These are phyloP conservation scores for Troides oblongomaculatus DNA, from an alignment of 2,888 invertebrate genomes.

Conservation along the genomic window DNA sequence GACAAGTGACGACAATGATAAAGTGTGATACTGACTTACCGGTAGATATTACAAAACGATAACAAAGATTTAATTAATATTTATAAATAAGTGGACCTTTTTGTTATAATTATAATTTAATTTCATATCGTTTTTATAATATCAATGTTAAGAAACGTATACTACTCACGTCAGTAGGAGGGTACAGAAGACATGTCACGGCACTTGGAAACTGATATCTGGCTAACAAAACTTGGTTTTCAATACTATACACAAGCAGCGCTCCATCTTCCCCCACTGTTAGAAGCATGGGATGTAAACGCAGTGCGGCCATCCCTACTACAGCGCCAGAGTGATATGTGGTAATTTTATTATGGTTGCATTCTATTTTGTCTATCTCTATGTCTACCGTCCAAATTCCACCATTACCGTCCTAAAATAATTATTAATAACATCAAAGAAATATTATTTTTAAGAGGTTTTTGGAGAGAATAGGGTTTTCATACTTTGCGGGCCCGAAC, in stretches of 20 bases:
- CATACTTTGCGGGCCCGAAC: no score
- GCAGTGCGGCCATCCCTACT: constrained; percentile 83
- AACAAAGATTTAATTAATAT: no score
- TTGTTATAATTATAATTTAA: no score
- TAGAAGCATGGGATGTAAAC: constrained; percentile 84
- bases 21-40: no score
- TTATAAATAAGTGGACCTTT: no score
- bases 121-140: background rate
- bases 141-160: background rate
- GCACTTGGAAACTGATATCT: constrained; percentile 76
- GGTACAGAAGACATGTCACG: constrained; percentile 84
- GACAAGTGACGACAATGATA: no score
- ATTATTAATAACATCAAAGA: constrained; percentile 14
- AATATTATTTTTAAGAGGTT: background rate
- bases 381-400: constrained; percentile 81
- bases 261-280: constrained; percentile 87
- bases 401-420: constrained; percentile 88
- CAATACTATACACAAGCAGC: constrained; percentile 86
- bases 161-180: constrained; percentile 81
- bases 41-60: no score
- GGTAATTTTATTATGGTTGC: constrained; percentile 72
- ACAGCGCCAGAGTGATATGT: constrained; percentile 89
- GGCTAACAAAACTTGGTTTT: constrained; percentile 78
- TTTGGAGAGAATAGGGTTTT: no score
- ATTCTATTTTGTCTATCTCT: constrained; percentile 70